Conservation (phyloP, 2,888 invertebrate genomes). For the Baronia brevicornis region DNA sequence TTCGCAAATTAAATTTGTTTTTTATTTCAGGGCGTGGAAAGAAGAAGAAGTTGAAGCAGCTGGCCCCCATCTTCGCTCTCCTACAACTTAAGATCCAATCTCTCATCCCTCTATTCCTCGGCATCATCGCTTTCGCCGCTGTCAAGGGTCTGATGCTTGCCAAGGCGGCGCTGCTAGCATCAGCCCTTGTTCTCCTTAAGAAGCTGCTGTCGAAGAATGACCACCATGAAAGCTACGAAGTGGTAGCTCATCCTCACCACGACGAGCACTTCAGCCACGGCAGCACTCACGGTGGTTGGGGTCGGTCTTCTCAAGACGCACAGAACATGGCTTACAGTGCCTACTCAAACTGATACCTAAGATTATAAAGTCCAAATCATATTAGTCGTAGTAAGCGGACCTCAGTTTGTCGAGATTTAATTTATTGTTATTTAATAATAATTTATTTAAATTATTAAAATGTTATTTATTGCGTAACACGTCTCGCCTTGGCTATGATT, state of each 20-base stretch:
- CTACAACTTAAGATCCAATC: slow-evolving; percentile 87
- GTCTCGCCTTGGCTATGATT: slow-evolving; percentile 21
- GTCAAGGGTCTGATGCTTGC: slow-evolving; percentile 90
- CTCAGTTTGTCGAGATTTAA: slow-evolving; percentile 49
- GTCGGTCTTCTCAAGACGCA: slow-evolving; percentile 79
- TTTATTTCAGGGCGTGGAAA: slow-evolving; percentile 81
- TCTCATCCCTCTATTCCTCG: slow-evolving; percentile 85
- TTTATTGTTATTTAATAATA: slow-evolving; percentile 65
- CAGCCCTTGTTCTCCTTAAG: slow-evolving; percentile 79
- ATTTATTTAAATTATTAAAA: slow-evolving; percentile 52
- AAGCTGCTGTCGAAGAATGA: slow-evolving; percentile 83
- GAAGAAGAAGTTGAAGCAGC: slow-evolving; percentile 86
- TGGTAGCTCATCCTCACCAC: slow-evolving; percentile 81
- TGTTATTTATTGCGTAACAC: slow-evolving; percentile 21
- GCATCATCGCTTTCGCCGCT: slow-evolving; percentile 83
- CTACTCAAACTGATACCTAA: slow-evolving; percentile 67
- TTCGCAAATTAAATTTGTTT: slow-evolving; percentile 9
- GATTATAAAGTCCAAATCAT: slow-evolving; percentile 27
- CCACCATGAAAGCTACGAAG: slow-evolving; percentile 83
- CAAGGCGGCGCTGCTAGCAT: slow-evolving; percentile 87
- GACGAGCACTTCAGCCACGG: slow-evolving; percentile 74
- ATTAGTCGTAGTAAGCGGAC: slow-evolving; percentile 40
- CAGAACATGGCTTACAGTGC: slow-evolving; percentile 84
- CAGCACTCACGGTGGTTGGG: slow-evolving; percentile 76
- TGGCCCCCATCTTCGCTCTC: slow-evolving; percentile 83